Conservation (phyloP, 2,113 vertebrate genomes). For the Paraplagusia blochii region DNA sequence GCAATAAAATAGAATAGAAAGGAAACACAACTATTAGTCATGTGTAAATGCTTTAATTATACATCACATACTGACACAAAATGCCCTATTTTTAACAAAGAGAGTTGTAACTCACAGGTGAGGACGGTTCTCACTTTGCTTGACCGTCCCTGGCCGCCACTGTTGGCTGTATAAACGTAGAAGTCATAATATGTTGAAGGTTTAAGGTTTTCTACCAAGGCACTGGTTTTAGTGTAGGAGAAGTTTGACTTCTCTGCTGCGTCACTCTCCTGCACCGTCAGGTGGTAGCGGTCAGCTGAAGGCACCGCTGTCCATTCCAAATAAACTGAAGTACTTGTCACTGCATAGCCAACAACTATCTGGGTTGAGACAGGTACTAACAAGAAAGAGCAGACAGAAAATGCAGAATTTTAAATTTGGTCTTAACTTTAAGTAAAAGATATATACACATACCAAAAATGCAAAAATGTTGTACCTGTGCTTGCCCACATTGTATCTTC, state of each 20-base stretch:
- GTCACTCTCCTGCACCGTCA: conserved; percentile 46
- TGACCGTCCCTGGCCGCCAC: conserved; percentile 55
- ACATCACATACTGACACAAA: no score
- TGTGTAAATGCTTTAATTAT: no score
- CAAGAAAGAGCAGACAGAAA: conserved; percentile 2
- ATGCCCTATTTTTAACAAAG: not conserved
- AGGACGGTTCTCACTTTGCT: conserved; percentile 69
- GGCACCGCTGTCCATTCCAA: conserved; percentile 60
- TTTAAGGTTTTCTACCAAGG: conserved; percentile 49
- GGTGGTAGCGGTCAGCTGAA: conserved; percentile 57
- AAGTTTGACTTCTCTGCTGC: conserved; percentile 25
- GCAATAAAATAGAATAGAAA: not conserved
- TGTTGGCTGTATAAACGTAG: conserved; percentile 67
- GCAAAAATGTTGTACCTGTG: conserved; percentile 59
- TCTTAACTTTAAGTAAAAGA: no score
- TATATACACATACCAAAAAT: no score
- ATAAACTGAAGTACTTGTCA: conserved; percentile 64
- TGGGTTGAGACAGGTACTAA: conserved; percentile 68
- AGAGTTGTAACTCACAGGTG: conserved; percentile 68
- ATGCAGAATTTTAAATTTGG: no score
- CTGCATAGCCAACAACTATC: conserved; percentile 34
- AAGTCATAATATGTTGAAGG: conserved; percentile 64
- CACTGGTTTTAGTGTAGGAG: conserved; percentile 26
- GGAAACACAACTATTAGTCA: not conserved
- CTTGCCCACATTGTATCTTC: not conserved